Base-by-base conservation (phyloP, 1,140 invertebrate species). In the Branchinecta lindahli region DNA sequence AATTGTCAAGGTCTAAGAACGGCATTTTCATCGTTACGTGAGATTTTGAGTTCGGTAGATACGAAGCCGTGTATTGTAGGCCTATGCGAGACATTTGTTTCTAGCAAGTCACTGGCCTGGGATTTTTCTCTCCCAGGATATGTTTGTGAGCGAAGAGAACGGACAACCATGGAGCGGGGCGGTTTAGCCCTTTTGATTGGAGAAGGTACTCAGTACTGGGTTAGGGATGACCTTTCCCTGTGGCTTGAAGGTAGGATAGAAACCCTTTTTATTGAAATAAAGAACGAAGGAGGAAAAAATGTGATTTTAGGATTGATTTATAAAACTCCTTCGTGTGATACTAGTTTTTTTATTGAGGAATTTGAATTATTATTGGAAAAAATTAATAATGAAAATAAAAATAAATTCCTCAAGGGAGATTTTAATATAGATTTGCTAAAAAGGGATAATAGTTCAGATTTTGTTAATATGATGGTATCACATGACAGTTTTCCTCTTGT, bases 1-100 rank as follows among this genome's bases (percentile, higher is more conserved):
- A 61, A 61, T 61, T 61, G 52, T 61, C 52, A 61, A 61, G 52
- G 52, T 61, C 52, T 61, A 61, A 61, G 52, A 61, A 61, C 52
- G 52, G 52, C 52, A 61, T 61, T 3, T 61, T 61, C 52, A 15
- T 20, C 52, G 2, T 20, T 61, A 61, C 6, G 6, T 61, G 52
- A 61, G 2, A 61, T 61, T 6, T 61, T 61, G 18, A 61, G 52
- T 61, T 61, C 18, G 18, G 12, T 61, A 61, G 52, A 61, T 61
- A 61, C 2, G 52, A 61, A 61, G 18, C 52, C 52, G 52, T 61
- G 18, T 61, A 61, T 61, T 61, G 52, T 61, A 61, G 52, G 52
- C 52, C 52, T 61, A 20, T 61, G 52, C 18, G 52, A 61, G 52
- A 61, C 2, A 61, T 6, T 61, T 61, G 2, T 61, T 1, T 61